Evolutionary conservation across 1,140 invertebrate species (phyloP), one percentile per base, ranked within the genome.

Genomic region (Pseudomyrmex sp.): DNA sequence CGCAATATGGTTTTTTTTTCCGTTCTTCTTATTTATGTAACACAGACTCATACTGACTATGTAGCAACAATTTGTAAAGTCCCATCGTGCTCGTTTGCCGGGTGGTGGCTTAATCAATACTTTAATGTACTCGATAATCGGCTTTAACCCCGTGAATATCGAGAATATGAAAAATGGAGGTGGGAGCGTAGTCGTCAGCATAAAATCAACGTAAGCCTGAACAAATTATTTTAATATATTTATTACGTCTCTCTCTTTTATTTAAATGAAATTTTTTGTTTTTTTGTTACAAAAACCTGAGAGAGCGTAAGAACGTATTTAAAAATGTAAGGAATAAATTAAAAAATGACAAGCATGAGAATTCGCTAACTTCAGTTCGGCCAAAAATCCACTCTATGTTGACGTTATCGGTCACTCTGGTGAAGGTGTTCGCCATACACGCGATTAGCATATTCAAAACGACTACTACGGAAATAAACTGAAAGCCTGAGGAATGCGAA

Each of bases 401-500:
- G 2, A 95, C 94, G 82, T 96, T 96, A 70, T 96, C 95, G 1
- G 93, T 95, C 2, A 97, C 96, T 86, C 95, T 93, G 90, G 97
- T 96, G 90, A 96, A 97, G 1, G 96, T 97, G 85, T 96, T 96
- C 13, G 96, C 96, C 96, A 97, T 97, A 89, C 97, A 97, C 4
- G 97, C 97, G 85, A 97, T 97, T 44, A 97, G 94, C 96, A 97
- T 97, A 92, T 97, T 97, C 46, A 97, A 91, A n/a, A 97, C 95
- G 26, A 97, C 95, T 65, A 97, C 95, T 52, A 97, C 96, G n/a
- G 95, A 95, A 63, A 97, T 95, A 63, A 96, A 95, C 91, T 96
- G 95, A 88, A 96, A 97, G 52, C 94, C 94, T 95, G 89, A 13
- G 83, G 84, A 85, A 61, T 70, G 65, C 61, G 48, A 23, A 76